phyloP scores from a whole-genome alignment of 2,797 vertebrate genomes.

The Dryobates pubescens region DNA sequence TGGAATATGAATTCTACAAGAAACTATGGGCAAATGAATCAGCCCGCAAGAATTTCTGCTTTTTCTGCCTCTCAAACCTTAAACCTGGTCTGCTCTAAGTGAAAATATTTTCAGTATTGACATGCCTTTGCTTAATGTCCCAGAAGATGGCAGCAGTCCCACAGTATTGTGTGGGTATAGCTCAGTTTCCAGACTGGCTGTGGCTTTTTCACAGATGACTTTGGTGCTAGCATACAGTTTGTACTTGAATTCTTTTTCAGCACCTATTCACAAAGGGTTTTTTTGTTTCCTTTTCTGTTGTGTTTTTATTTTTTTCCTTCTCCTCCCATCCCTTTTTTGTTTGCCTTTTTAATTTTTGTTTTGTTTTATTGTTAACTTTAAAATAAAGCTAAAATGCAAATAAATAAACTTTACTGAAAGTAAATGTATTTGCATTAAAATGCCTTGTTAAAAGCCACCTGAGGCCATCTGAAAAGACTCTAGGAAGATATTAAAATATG shows the following conservation, averaged over 20 bases:
- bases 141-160: slow-evolving; percentile 74
- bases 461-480: background rate
- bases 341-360: too few species aligned
- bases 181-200: too few species aligned
- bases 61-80: background rate
- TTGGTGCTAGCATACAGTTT: background rate
- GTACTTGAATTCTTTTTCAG: background rate
- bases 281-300: too few species aligned
- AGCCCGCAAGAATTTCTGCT: background rate
- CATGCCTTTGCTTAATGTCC: background rate
- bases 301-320: too few species aligned
- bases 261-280: background rate
- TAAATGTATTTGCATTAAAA: background rate
- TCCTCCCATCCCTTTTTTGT: too few species aligned
- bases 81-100: accelerated
- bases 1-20: background rate
- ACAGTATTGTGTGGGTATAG: background rate
- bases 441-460: background rate
- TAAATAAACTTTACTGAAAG: too few species aligned
- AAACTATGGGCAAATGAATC: background rate
- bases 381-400: background rate
- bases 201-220: accelerated
- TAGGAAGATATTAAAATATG: background rate
- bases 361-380: background rate
- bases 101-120: background rate